phyloP scores from a whole-genome alignment of 2,797 vertebrate genomes.

The Chrysocyon brachyurus region DNA sequence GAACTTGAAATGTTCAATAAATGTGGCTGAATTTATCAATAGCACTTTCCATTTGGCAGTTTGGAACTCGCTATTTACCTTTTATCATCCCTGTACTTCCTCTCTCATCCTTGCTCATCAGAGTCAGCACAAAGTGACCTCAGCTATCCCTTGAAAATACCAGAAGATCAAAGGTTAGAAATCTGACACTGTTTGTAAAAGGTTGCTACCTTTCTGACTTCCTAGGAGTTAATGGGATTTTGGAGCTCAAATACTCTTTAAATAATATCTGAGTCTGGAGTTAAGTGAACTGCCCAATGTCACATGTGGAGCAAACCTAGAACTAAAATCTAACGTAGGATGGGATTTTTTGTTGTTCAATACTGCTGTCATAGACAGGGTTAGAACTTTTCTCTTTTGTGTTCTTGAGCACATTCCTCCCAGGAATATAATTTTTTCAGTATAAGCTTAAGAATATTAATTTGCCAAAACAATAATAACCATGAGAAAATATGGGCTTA shows the following conservation, averaged over 20 bases:
- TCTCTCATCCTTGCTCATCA: not conserved
- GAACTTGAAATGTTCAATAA: conserved; percentile 48
- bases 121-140: conserved; percentile 40
- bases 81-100: not conserved
- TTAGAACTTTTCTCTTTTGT: conserved; percentile 40
- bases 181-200: conserved; percentile 60
- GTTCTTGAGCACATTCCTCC: not conserved
- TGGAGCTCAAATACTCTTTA: conserved; percentile 44
- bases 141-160: conserved; percentile 70
- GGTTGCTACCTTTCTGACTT: not conserved
- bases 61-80: not conserved
- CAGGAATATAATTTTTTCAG: conserved; percentile 27
- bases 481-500: conserved; percentile 31
- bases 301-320: not conserved
- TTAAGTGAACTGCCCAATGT: conserved; percentile 33
- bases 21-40: conserved; percentile 22
- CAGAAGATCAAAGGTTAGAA: conserved; percentile 72
- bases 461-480: not conserved
- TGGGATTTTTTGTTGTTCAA: conserved; percentile 3
- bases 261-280: conserved; percentile 15
- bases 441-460: conserved; percentile 24
- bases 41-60: conserved; percentile 42
- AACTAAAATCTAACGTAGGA: not conserved
- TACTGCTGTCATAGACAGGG: not conserved
- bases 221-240: not conserved